These are phyloP conservation scores for Acleris laterana DNA, from an alignment of 2,888 invertebrate species.

Conservation along the genomic window DNA sequence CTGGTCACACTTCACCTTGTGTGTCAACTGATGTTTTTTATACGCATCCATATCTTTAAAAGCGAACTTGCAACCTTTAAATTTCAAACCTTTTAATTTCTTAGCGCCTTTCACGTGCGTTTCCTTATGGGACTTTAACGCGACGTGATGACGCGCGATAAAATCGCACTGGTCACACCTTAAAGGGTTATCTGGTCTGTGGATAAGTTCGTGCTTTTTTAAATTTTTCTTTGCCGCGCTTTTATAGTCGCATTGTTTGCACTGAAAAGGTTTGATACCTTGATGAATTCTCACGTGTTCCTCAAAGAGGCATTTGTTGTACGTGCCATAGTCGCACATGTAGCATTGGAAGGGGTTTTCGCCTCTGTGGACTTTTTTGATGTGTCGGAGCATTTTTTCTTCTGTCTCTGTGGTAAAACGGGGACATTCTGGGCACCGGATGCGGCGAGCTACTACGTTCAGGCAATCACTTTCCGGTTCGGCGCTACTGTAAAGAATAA, in stretches of 20 bases:
- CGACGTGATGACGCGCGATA: constrained; percentile 55
- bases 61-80: constrained; percentile 30
- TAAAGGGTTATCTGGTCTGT: constrained; percentile 62
- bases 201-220: constrained; percentile 66
- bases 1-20: constrained; percentile 40
- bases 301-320: constrained; percentile 65
- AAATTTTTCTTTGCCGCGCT: constrained; percentile 71
- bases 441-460: constrained; percentile 4
- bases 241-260: constrained; percentile 61
- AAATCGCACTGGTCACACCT: constrained; percentile 58
- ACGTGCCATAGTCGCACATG: constrained; percentile 71
- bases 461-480: not conserved
- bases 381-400: constrained; percentile 60
- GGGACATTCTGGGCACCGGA: constrained; percentile 52
- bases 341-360: constrained; percentile 69
- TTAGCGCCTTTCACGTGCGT: constrained; percentile 39
- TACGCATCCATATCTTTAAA: constrained; percentile 35
- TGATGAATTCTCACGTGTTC: constrained; percentile 69
- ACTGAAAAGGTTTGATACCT: constrained; percentile 73
- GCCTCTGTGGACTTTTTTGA: constrained; percentile 60
- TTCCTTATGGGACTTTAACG: constrained; percentile 50
- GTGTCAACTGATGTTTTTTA: constrained; percentile 32
- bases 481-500: not conserved
- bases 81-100: constrained; percentile 7
- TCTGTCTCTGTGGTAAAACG: constrained; percentile 54